Percentiles rank a stretch among this genome's conserved stretches.
Evolutionary conservation across 1,140 invertebrate genomes (phyloP).

Genomic region (Sesamia nonagrioides): DNA sequence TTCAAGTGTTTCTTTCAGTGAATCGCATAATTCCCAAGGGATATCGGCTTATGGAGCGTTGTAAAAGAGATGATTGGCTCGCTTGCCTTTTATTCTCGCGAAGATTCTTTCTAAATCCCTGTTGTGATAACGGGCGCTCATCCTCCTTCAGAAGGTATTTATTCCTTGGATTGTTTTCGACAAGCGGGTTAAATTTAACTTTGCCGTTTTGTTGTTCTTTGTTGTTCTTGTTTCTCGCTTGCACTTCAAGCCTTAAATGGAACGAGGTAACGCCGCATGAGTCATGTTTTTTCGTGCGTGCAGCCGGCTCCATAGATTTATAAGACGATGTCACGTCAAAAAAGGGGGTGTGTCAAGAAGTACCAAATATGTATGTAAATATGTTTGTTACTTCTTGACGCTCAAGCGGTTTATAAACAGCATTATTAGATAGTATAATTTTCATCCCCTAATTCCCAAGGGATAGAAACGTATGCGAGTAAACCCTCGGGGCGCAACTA

Average conservation of each 20-base stretch:
- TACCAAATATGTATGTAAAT: no score
- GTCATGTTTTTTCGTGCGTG: no score
- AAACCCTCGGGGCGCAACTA: no score
- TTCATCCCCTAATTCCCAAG: no score
- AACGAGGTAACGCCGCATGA: no score
- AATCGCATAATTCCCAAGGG: slow-evolving; percentile 20
- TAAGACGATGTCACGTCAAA: no score
- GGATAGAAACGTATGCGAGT: no score
- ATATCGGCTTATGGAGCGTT: slow-evolving; percentile 28
- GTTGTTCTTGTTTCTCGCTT: not conserved
- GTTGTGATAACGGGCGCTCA: slow-evolving; percentile 31
- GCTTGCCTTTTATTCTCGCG: slow-evolving; percentile 25
- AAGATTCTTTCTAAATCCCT: slow-evolving; percentile 36
- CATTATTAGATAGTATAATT: no score
- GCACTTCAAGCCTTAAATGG: no score
- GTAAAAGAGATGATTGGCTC: slow-evolving; percentile 36
- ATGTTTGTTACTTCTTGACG: no score
- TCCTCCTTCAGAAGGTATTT: slow-evolving; percentile 12
- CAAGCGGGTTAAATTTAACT: not conserved
- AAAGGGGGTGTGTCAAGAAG: no score
- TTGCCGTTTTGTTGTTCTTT: not conserved
- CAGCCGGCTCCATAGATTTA: not conserved
- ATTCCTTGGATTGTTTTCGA: not conserved
- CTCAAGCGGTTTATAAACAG: no score
- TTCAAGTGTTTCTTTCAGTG: not conserved